phyloP scores from a whole-genome alignment of 2,113 vertebrate species.

The Heloderma charlesbogerti region DNA sequence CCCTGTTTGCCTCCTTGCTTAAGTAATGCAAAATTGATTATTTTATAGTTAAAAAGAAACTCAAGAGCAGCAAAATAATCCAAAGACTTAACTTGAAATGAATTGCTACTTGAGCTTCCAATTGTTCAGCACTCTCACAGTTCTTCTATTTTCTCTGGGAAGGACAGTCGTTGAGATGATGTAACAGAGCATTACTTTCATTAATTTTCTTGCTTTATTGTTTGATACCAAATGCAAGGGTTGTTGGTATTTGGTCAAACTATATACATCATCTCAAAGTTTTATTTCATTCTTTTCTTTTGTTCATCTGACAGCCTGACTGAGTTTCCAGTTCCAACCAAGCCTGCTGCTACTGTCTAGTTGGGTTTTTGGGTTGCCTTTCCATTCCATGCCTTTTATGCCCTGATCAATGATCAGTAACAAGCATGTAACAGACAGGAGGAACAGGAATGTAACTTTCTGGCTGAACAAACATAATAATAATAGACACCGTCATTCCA shows the following conservation, averaged over 20 bases:
- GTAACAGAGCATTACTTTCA: constrained; percentile 11
- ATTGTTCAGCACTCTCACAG: neutral
- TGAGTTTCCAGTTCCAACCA: constrained; percentile 37
- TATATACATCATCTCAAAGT: constrained; percentile 3
- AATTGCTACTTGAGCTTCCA: neutral
- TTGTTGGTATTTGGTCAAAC: constrained; percentile 18
- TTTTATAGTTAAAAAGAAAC: neutral
- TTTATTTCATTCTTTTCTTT: constrained; percentile 7
- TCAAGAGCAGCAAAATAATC: neutral
- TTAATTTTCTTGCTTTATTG: neutral
- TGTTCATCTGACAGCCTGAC: neutral
- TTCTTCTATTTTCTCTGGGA: constrained; percentile 15
- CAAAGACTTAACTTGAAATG: neutral
- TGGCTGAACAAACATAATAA: constrained; percentile 39
- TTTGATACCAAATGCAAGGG: constrained; percentile 29
- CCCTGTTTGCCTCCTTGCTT: neutral
- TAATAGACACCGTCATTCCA: neutral
- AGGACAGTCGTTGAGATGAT: neutral
- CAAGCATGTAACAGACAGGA: constrained; percentile 17
- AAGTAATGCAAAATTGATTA: fast-evolving
- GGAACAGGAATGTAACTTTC: constrained; percentile 43
- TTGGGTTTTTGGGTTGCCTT: constrained; percentile 47
- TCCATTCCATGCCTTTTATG: constrained; percentile 35
- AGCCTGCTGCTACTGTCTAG: constrained; percentile 37
- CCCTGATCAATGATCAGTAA: constrained; percentile 23